Conservation (phyloP, 64 coral and sea anemone genomes). For the Orbicella faveolata region DNA sequence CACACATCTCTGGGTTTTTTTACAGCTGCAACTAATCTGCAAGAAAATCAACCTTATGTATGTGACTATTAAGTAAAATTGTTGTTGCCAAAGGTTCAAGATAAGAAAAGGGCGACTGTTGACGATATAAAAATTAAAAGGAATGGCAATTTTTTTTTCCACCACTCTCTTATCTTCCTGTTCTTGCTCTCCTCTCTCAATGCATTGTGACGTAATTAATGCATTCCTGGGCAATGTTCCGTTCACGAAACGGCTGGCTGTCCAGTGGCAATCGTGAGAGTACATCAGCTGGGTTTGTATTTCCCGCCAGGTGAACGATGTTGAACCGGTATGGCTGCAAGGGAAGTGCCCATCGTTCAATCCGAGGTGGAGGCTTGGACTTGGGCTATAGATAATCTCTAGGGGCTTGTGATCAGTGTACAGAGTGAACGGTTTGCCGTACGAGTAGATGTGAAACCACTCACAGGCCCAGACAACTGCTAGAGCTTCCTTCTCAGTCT, state of each 20-base stretch:
- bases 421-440: conserved; percentile 6
- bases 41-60: no score
- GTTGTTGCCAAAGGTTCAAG: no score
- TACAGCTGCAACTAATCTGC: no score
- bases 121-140: no score
- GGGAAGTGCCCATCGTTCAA: not conserved
- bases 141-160: no score
- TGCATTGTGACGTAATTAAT: not conserved
- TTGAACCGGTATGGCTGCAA: conserved; percentile 10
- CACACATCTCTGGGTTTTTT: no score
- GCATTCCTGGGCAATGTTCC: conserved; percentile 14
- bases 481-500: conserved; percentile 30
- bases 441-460: no score
- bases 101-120: no score
- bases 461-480: conserved; percentile 30
- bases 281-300: conserved; percentile 34
- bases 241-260: conserved; percentile 1
- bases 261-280: conserved; percentile 5
- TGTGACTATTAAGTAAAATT: no score
- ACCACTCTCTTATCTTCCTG: no score
- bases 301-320: conserved; percentile 4
- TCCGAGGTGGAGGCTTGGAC: conserved; percentile 23
- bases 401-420: conserved; percentile 41
- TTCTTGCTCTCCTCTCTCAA: no score
- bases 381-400: conserved; percentile 5